A percentile compares a stretch with the other conserved stretches of the same genome.
Evolutionary conservation across 2,888 invertebrate species (phyloP).

Genomic region (Diplolepis rosae): DNA sequence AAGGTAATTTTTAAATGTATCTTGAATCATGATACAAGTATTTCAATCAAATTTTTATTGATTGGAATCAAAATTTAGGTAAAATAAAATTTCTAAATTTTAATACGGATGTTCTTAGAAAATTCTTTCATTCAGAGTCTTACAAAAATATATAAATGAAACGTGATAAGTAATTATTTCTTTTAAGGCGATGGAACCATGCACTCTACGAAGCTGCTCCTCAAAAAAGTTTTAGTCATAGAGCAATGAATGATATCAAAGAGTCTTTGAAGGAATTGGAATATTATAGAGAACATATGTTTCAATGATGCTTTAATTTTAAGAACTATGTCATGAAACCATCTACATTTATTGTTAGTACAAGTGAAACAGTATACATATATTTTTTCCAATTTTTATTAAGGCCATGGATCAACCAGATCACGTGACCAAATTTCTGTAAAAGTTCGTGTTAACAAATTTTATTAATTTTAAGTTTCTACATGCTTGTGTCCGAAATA

Average conservation of each 20-base stretch:
- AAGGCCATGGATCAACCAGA: too few relatives aligned
- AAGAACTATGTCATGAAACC: too few relatives aligned
- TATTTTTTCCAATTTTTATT: too few relatives aligned
- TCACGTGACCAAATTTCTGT: too few relatives aligned
- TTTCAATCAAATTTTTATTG: neutral
- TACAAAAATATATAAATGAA: neutral
- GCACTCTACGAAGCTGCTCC: conserved; percentile 77
- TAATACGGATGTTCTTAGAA: neutral
- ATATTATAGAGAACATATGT: conserved; percentile 79
- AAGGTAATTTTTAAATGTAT: conserved; percentile 58
- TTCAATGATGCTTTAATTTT: conserved; percentile 38
- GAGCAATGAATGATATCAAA: conserved; percentile 87
- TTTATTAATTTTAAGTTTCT: too few relatives aligned
- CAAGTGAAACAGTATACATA: too few relatives aligned
- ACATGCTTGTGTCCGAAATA: too few relatives aligned
- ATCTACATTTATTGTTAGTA: too few relatives aligned
- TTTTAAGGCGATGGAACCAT: conserved; percentile 84
- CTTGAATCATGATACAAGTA: neutral
- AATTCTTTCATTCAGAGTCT: neutral
- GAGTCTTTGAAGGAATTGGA: conserved; percentile 90
- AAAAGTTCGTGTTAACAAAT: too few relatives aligned
- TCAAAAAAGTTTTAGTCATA: conserved; percentile 80
- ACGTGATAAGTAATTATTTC: neutral
- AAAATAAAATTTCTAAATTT: too few relatives aligned
- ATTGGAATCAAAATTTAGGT: too few relatives aligned